Evolutionary conservation across 2,113 vertebrate genomes (phyloP).

Genomic region (Corydoras sp.): DNA sequence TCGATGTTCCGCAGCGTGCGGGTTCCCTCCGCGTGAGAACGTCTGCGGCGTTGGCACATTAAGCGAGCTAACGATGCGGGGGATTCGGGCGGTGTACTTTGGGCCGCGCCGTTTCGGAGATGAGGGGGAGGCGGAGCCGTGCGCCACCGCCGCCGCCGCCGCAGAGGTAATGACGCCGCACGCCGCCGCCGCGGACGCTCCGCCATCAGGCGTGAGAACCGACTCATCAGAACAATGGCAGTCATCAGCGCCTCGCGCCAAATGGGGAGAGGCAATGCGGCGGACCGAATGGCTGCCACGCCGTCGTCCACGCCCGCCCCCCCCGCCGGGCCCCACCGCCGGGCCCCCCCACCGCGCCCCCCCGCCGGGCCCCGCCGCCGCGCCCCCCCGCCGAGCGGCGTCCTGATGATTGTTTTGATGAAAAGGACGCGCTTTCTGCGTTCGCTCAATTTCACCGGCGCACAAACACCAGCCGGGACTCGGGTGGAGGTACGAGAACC

Average conservation of each 20-base stretch:
- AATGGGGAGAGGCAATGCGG: slow-evolving; percentile 54
- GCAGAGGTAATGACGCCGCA: slow-evolving; percentile 8
- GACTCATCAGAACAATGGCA: slow-evolving; percentile 31
- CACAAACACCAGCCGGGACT: too few relatives aligned
- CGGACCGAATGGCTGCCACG: slow-evolving; percentile 55
- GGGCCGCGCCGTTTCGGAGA: too few relatives aligned
- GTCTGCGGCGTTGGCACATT: too few relatives aligned
- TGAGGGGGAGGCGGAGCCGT: not conserved
- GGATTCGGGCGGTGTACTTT: too few relatives aligned
- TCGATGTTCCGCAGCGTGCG: too few relatives aligned
- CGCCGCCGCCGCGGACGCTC: not conserved
- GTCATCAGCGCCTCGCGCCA: slow-evolving; percentile 28
- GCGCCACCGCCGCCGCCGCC: not conserved
- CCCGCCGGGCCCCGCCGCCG: too few relatives aligned
- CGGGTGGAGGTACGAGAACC: too few relatives aligned
- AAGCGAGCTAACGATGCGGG: too few relatives aligned
- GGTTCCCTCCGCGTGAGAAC: too few relatives aligned
- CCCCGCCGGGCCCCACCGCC: too few relatives aligned
- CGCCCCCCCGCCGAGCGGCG: slow-evolving; percentile 31
- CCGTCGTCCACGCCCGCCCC: slow-evolving; percentile 56
- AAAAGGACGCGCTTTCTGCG: slow-evolving; percentile 42
- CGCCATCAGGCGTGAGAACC: not conserved
- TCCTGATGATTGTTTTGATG: slow-evolving; percentile 41
- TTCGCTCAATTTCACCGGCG: slow-evolving; percentile 31
- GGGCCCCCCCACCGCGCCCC: too few relatives aligned